A percentile compares a stretch with the other conserved stretches of the same genome.
Conservation (phyloP, 2,888 invertebrate genomes). For the Ormyrus labotus region DNA sequence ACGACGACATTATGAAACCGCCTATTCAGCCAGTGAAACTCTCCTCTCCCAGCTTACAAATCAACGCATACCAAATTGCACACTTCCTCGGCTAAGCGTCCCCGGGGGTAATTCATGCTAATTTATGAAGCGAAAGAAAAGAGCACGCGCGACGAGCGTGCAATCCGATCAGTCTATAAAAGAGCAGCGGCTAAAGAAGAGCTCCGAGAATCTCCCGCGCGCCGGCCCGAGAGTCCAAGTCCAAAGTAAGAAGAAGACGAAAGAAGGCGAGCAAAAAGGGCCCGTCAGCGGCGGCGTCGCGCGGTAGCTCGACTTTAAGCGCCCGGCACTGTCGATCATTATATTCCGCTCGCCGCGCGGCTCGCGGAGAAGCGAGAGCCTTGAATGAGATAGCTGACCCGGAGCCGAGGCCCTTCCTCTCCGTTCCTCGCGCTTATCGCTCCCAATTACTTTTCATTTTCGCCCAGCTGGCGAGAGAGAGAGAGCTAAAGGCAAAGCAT, state of each 20-base stretch:
- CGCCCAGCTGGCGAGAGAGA: neutral
- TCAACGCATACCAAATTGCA: neutral
- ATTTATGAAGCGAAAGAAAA: slow-evolving; percentile 29
- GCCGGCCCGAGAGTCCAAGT: slow-evolving; percentile 6
- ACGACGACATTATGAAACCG: too few species aligned
- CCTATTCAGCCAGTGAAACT: too few species aligned
- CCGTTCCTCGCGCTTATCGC: neutral
- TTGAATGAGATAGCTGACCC: slow-evolving; percentile 57
- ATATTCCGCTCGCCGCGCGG: slow-evolving; percentile 60
- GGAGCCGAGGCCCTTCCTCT: slow-evolving; percentile 9
- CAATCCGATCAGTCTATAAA: slow-evolving; percentile 15
- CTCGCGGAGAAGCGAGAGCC: slow-evolving; percentile 56
- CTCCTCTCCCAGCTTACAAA: neutral
- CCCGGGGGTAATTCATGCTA: slow-evolving; percentile 37
- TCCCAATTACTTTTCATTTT: slow-evolving; percentile 47
- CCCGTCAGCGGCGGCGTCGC: slow-evolving; percentile 59
- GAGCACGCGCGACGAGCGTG: neutral
- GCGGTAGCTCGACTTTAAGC: slow-evolving; percentile 31
- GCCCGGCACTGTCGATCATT: slow-evolving; percentile 65
- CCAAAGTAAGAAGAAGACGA: slow-evolving; percentile 34
- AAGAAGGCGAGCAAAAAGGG: slow-evolving; percentile 55
- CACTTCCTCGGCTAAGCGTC: neutral
- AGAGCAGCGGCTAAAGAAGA: slow-evolving; percentile 25
- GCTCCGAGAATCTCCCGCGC: slow-evolving; percentile 43
- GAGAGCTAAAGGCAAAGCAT: neutral